Conservation (phyloP, 23 tunicate genomes). For the Ciona savignyi region DNA sequence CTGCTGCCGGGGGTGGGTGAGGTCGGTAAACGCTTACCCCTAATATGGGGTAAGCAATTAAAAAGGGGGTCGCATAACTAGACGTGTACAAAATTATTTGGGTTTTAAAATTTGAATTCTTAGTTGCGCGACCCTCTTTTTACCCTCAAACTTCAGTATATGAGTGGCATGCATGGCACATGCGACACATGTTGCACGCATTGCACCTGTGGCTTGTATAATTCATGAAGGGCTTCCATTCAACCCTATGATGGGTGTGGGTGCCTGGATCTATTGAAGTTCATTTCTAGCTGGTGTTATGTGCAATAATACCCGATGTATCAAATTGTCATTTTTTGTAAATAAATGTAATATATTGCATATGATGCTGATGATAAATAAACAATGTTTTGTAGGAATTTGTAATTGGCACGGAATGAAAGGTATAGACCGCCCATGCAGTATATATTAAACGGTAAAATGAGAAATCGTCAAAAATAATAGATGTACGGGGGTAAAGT, state of each 20-base stretch:
- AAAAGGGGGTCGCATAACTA: background rate
- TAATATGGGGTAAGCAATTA: background rate
- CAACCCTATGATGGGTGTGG: background rate
- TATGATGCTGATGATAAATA: too few relatives aligned
- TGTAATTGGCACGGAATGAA: too few relatives aligned
- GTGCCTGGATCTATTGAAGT: background rate
- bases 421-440: too few relatives aligned
- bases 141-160: too few relatives aligned
- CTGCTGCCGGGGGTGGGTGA: slow-evolving; percentile 91
- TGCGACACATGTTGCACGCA: background rate
- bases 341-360: too few relatives aligned
- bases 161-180: background rate
- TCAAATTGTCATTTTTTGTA: too few relatives aligned
- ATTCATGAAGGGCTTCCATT: background rate
- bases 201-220: background rate
- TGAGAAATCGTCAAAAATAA: too few relatives aligned
- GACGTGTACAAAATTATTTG: background rate
- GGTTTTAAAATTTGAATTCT: too few relatives aligned
- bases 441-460: too few relatives aligned
- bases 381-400: too few relatives aligned
- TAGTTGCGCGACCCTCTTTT: background rate
- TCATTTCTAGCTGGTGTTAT: background rate
- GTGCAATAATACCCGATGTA: background rate
- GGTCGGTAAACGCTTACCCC: slow-evolving; percentile 79
- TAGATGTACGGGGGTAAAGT: too few relatives aligned